These are phyloP conservation scores for Ochropleura plecta DNA, from an alignment of 2,888 invertebrate species.

Conservation along the genomic window DNA sequence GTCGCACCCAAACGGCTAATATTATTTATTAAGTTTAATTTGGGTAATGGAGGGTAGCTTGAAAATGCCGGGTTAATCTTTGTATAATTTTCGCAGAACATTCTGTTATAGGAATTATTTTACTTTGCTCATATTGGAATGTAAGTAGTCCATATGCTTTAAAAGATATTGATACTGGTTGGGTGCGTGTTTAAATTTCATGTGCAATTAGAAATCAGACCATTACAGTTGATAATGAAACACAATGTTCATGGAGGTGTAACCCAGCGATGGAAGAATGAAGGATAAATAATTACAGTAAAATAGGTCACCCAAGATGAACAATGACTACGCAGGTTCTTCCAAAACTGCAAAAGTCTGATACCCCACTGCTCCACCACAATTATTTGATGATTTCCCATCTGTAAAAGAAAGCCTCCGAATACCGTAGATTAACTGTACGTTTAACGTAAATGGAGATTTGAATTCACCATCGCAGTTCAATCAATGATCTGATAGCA, in stretches of 20 bases:
- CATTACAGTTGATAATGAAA: background rate
- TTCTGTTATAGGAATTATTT: background rate
- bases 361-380: too few relatives aligned
- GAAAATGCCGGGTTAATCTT: conserved; percentile 47
- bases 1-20: conserved; percentile 66
- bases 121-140: background rate
- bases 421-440: background rate
- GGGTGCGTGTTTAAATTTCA: background rate
- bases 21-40: conserved; percentile 79
- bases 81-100: conserved; percentile 34
- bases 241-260: background rate
- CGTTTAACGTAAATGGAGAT: background rate
- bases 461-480: background rate
- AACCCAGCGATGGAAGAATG: too few relatives aligned
- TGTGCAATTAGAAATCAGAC: too few relatives aligned
- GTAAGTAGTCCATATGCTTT: background rate
- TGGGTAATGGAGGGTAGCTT: conserved; percentile 78
- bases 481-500: background rate
- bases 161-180: background rate
- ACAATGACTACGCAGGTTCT: too few relatives aligned
- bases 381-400: too few relatives aligned
- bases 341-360: too few relatives aligned
- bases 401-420: too few relatives aligned
- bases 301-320: too few relatives aligned
- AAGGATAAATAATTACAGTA: too few relatives aligned